phyloP scores from a whole-genome alignment of 2,113 vertebrate genomes.

The Regulus satrapa region DNA sequence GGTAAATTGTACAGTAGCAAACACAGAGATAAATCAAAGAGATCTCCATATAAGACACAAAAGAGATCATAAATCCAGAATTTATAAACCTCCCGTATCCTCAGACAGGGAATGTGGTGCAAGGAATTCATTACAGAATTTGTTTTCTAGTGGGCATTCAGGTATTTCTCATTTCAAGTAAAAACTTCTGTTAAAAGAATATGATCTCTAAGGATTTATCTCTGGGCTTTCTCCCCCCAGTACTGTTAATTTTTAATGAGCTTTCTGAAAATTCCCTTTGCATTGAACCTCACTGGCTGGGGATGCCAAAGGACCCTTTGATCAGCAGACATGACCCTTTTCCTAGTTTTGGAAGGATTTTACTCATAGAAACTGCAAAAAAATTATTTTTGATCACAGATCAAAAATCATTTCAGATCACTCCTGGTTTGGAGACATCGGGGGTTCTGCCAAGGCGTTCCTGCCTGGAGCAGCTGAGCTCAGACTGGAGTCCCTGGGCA shows the following conservation, averaged over 20 bases:
- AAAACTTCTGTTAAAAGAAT: not conserved
- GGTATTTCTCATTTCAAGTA: not conserved
- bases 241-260: not conserved
- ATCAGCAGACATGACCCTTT: not conserved
- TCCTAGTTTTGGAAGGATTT: not conserved
- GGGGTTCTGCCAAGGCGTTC: not conserved
- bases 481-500: not conserved
- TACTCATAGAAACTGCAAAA: not conserved
- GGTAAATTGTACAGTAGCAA: not conserved
- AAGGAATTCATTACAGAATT: not conserved
- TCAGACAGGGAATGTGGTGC: not conserved
- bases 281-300: not conserved
- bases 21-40: not conserved
- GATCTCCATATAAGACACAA: not conserved
- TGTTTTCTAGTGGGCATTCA: not conserved
- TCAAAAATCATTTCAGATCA: not conserved
- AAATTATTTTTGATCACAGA: not conserved
- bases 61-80: not conserved
- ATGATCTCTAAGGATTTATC: not conserved
- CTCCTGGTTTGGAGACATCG: not conserved
- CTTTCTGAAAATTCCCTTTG: not conserved
- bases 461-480: not conserved
- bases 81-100: not conserved
- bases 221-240: accelerated
- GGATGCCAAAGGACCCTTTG: not conserved